Percentiles rank a stretch among this genome's conserved stretches.
phyloP scores from a whole-genome alignment of 2,888 invertebrate genomes.

The Acrocyrtus sp. region DNA sequence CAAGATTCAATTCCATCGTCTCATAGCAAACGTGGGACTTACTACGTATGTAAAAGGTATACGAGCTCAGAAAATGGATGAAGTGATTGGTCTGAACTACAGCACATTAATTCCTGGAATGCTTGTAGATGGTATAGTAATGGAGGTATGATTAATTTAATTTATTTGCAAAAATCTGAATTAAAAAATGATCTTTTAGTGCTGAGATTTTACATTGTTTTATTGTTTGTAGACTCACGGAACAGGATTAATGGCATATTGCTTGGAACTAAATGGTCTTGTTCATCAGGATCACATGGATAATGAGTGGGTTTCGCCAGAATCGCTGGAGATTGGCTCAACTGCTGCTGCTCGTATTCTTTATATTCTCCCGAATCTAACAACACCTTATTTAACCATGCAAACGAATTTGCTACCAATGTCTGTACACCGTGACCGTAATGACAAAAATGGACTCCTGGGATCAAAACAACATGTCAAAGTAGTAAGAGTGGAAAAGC shows the following conservation, averaged over 20 bases:
- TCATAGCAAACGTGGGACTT: conserved; percentile 37
- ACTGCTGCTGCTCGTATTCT: conserved; percentile 42
- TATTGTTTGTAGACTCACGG: conserved; percentile 42
- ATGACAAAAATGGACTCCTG: not conserved
- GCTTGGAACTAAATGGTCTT: conserved; percentile 67
- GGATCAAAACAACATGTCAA: conserved; percentile 16
- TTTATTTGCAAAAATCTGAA: not conserved
- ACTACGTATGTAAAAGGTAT: conserved; percentile 41
- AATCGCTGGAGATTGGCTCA: conserved; percentile 26
- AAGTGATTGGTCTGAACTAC: conserved; percentile 40
- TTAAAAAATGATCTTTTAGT: not conserved
- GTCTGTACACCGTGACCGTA: conserved; percentile 1
- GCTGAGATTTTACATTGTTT: conserved; percentile 6
- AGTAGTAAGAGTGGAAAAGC: conserved; percentile 38
- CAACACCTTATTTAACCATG: conserved; percentile 51
- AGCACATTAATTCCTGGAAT: conserved; percentile 54
- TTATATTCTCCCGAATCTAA: conserved; percentile 50
- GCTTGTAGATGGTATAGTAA: conserved; percentile 53
- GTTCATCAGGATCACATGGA: conserved; percentile 64
- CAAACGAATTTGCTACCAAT: conserved; percentile 28
- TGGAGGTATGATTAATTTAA: conserved; percentile 45
- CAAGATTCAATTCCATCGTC: conserved; percentile 30
- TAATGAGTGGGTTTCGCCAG: conserved; percentile 65
- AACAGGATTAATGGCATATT: conserved; percentile 58
- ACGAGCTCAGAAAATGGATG: conserved; percentile 24